These are phyloP conservation scores for Anthoptus insignis DNA, from an alignment of 2,888 invertebrate species.

Conservation along the genomic window DNA sequence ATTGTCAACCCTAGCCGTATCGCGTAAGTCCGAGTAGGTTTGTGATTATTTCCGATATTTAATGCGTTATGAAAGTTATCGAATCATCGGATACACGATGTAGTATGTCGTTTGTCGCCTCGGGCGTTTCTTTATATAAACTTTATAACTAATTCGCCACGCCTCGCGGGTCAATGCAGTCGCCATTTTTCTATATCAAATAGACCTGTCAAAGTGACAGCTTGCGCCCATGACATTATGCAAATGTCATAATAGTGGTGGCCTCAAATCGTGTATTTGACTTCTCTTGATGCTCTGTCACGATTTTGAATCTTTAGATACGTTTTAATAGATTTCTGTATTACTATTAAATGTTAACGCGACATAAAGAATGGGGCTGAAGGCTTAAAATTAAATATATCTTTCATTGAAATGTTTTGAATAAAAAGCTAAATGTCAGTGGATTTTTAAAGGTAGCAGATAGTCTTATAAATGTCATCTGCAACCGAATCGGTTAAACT, in stretches of 20 bases:
- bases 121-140: no score
- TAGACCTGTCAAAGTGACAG: constrained; percentile 35
- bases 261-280: constrained; percentile 22
- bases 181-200: constrained; percentile 31
- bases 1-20: no score
- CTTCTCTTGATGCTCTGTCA: constrained; percentile 20
- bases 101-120: no score
- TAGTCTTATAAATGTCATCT: no score
- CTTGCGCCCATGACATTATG: constrained; percentile 29
- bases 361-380: no score
- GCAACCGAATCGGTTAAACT: no score
- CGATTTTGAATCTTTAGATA: constrained; percentile 14
- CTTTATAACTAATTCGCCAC: constrained; percentile 9
- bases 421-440: no score
- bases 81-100: neutral
- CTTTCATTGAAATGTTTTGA: no score
- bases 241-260: constrained; percentile 26
- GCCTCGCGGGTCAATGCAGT: constrained; percentile 23
- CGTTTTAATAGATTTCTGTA: constrained; percentile 13
- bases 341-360: no score
- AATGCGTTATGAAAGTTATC: constrained; percentile 7
- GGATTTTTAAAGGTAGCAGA: no score
- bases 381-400: no score
- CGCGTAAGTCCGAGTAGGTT: no score
- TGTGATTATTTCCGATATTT: constrained; percentile 14